Base-by-base conservation (phyloP, 2,113 vertebrate species). In the Pedetes capensis region DNA sequence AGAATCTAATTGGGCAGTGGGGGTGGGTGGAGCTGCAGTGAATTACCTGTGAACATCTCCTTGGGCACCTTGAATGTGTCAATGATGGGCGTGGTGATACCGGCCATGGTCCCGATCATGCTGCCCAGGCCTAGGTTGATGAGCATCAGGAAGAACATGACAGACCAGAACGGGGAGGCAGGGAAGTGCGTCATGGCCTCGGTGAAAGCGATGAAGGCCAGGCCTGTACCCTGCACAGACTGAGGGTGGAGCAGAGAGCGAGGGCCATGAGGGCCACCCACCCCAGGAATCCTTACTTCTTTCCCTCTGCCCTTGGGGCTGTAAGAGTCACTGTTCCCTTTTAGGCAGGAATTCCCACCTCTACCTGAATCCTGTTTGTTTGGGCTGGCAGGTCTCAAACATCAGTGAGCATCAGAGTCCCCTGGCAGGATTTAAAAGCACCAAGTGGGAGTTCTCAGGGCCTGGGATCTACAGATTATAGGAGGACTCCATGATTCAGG, bases 61-160 rank as follows among this genome's bases (percentile, higher is more conserved):
- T 99, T 99, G 90, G 99, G 99, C 87, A 99, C 99, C 98, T 99
- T 99, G 98, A 99, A 99, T 93, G 99, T 98, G 89, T 99, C 99
- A 9, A 99, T 99, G 97, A 99, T 99, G 92, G 99, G 99, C 0
- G 99, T 99, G 88, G 99, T 99, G 98, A 99, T 99, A 93, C 99
- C 99, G 0, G 99, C 99, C 99, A 99, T 99, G 96, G 99, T 99
- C 75, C 99, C 99, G 0, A 99, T 99, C 99, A 99, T 99, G 97
- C 99, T 99, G 17, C 99, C 99, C 98, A 99, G 95, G 32, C 99
- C 99, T 98, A 99, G 98, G 98, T 99, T 99, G 96, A 99, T 99
- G 80, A 99, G 98, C 99, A 99, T 99, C 98, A 99, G 98, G 99
- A 99, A 99, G 98, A 99, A 99, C 99, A 99, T 99, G 97, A 99